These are phyloP conservation scores for Eidolon helvum DNA, from an alignment of 2,113 vertebrate species.

Conservation along the genomic window DNA sequence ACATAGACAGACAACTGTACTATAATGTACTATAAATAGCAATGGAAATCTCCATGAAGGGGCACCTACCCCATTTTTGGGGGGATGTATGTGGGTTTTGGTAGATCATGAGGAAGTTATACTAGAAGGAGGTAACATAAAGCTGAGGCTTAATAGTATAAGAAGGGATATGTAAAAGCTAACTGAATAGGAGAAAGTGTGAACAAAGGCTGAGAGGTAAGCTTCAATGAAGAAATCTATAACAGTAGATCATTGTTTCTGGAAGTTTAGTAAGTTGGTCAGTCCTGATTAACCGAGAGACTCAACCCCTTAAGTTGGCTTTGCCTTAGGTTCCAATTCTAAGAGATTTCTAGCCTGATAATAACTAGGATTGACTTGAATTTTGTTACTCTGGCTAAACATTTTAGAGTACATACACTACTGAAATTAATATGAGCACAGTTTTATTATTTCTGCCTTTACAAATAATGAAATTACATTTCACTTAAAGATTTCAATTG, in stretches of 20 bases:
- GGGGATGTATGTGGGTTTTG: neutral
- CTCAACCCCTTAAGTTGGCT: neutral
- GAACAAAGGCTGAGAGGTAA: neutral
- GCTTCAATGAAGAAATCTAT: neutral
- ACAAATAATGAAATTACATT: slow-evolving; percentile 15
- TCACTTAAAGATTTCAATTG: neutral
- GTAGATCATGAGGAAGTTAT: neutral
- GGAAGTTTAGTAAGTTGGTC: neutral
- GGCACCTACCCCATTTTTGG: rapidly evolving
- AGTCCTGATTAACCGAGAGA: neutral
- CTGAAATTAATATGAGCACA: slow-evolving; percentile 30
- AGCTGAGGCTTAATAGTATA: neutral
- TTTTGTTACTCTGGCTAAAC: neutral
- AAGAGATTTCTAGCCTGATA: neutral
- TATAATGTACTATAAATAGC: neutral
- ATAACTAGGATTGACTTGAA: neutral
- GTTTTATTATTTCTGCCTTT: slow-evolving; percentile 35
- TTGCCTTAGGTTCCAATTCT: neutral
- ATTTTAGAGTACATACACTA: neutral
- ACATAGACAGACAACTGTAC: neutral
- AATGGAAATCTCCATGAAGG: neutral
- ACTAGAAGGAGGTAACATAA: neutral
- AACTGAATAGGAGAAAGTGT: neutral
- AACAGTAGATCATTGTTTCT: neutral
- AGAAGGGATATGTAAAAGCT: neutral